phyloP scores from a whole-genome alignment of 2,888 invertebrate species.

The Sminthurinus aureus region DNA sequence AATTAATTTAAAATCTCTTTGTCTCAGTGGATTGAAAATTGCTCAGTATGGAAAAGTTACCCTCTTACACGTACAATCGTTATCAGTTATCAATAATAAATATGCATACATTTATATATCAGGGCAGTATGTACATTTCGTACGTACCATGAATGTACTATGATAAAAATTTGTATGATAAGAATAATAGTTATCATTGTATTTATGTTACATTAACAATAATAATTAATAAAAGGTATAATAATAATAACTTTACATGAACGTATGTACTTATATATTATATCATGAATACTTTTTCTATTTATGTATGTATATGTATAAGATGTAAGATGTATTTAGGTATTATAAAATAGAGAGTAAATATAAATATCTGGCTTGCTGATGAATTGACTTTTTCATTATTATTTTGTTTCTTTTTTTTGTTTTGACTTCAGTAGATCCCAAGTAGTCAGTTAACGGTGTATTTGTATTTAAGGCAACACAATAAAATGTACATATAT shows the following conservation, averaged over 20 bases:
- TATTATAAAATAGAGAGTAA: constrained; percentile 40
- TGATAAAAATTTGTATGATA: not conserved
- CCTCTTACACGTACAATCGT: not conserved
- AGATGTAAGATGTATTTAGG: not conserved
- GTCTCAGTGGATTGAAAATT: constrained; percentile 25
- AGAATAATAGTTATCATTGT: not conserved
- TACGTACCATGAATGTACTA: not conserved
- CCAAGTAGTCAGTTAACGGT: constrained; percentile 28
- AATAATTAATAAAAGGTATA: not conserved
- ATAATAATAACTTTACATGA: constrained; percentile 3
- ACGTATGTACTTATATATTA: constrained; percentile 8
- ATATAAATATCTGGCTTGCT: constrained; percentile 41
- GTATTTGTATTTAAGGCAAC: constrained; percentile 33
- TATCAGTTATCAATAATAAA: no score
- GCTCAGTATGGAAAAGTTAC: constrained; percentile 20
- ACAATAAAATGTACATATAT: constrained; percentile 31
- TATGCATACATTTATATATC: not conserved
- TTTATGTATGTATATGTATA: constrained; percentile 2
- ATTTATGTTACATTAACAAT: not conserved
- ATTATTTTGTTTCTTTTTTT: not conserved
- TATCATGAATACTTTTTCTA: not conserved
- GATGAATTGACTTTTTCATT: constrained; percentile 35
- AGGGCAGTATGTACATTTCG: not conserved
- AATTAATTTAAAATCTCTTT: constrained; percentile 32
- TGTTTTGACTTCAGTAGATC: constrained; percentile 11